phyloP scores from a whole-genome alignment of 2,113 vertebrate species.

The Amphilophus citrinellus region DNA sequence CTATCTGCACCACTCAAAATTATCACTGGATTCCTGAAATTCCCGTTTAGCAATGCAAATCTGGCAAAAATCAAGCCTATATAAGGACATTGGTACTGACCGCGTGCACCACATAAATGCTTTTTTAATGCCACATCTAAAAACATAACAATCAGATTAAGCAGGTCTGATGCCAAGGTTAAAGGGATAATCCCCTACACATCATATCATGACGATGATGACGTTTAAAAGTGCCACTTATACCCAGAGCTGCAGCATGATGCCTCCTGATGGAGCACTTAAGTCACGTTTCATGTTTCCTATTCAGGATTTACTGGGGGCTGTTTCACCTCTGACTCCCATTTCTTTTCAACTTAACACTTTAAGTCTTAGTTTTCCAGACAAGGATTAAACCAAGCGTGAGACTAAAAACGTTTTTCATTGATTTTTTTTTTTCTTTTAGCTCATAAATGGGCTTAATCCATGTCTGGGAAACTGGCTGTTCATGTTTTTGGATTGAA shows the following conservation, averaged over 20 bases:
- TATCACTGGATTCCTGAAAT: background rate
- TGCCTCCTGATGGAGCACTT: slow-evolving; percentile 3
- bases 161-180: slow-evolving; percentile 9
- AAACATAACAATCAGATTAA: slow-evolving; percentile 35
- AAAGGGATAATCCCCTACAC: slow-evolving; percentile 33
- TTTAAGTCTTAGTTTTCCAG: background rate
- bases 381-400: background rate
- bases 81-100: background rate
- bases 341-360: background rate
- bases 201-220: slow-evolving; percentile 5
- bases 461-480: background rate
- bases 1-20: background rate
- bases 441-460: background rate
- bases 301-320: background rate
- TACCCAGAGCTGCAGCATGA: background rate
- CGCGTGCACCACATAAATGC: background rate
- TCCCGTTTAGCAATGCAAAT: accelerated
- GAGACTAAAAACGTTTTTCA: background rate
- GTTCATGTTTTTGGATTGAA: background rate
- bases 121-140: background rate
- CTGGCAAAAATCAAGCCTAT: background rate
- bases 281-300: background rate
- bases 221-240: background rate
- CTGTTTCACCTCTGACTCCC: background rate
- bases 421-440: background rate